Evolutionary conservation across 1,140 invertebrate species (phyloP).

Genomic region (Apolygus lucorum): DNA sequence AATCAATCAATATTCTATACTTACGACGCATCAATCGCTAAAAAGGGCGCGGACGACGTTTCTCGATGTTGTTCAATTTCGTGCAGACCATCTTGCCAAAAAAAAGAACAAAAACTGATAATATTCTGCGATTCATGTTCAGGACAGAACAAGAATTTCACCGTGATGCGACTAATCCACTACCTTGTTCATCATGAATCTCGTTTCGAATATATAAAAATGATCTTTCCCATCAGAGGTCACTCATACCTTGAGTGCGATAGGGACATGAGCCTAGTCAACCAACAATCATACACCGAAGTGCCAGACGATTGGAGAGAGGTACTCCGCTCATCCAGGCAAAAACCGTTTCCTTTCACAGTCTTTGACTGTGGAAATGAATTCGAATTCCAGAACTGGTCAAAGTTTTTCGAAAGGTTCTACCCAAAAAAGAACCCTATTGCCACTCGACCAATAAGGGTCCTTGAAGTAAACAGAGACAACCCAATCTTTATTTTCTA

Average conservation of each 20-base stretch:
- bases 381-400: no score
- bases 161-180: neutral
- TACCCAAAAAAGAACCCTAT: no score
- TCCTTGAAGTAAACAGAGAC: no score
- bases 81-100: neutral
- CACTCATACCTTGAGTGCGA: conserved; percentile 31
- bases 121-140: conserved; percentile 16
- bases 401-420: no score
- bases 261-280: conserved; percentile 20
- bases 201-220: conserved; percentile 8
- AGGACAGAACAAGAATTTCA: conserved; percentile 19
- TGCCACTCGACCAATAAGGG: no score
- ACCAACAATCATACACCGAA: conserved; percentile 7
- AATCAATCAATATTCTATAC: neutral
- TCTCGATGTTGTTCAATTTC: conserved; percentile 1
- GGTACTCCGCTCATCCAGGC: no score
- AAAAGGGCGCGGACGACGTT: conserved; percentile 7
- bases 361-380: no score
- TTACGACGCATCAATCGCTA: conserved; percentile 1
- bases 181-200: neutral
- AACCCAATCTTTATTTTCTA: no score
- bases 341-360: no score
- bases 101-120: neutral
- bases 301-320: conserved; percentile 15
- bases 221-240: conserved; percentile 25